phyloP scores from a whole-genome alignment of 2,888 invertebrate genomes.

The Cheilosia vulpina region DNA sequence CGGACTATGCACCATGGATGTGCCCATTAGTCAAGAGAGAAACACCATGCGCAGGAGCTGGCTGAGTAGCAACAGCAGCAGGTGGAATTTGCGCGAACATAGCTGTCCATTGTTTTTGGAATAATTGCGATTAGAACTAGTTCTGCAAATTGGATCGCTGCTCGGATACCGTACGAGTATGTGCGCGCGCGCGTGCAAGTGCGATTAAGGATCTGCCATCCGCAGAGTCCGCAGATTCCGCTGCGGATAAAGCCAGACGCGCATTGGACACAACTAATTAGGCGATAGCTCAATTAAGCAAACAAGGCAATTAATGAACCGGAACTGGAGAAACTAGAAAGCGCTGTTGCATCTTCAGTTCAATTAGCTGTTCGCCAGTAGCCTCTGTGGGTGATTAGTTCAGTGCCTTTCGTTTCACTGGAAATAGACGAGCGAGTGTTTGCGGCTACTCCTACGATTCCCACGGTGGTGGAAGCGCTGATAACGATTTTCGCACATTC shows the following conservation, averaged over 20 bases:
- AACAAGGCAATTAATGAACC: slow-evolving; percentile 77
- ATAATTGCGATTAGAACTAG: slow-evolving; percentile 75
- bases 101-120: slow-evolving; percentile 73
- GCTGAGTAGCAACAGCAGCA: slow-evolving; percentile 48
- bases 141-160: slow-evolving; percentile 73
- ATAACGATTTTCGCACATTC: slow-evolving; percentile 31
- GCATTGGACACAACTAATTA: slow-evolving; percentile 76
- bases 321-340: slow-evolving; percentile 51
- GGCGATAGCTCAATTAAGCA: slow-evolving; percentile 79
- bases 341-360: slow-evolving; percentile 19
- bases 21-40: slow-evolving; percentile 65
- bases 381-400: slow-evolving; percentile 3
- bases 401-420: neutral
- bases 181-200: neutral
- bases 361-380: slow-evolving; percentile 22
- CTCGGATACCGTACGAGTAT: slow-evolving; percentile 53
- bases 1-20: slow-evolving; percentile 66
- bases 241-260: slow-evolving; percentile 70
- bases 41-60: slow-evolving; percentile 16
- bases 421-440: slow-evolving; percentile 1
- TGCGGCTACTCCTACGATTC: slow-evolving; percentile 37
- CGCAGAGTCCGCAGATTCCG: slow-evolving; percentile 56
- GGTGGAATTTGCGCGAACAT: slow-evolving; percentile 72
- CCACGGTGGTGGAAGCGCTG: slow-evolving; percentile 28
- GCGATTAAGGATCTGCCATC: slow-evolving; percentile 69